Evolutionary conservation across 2,888 invertebrate genomes (phyloP).

Genomic region (Phragmatobia fuliginosa): DNA sequence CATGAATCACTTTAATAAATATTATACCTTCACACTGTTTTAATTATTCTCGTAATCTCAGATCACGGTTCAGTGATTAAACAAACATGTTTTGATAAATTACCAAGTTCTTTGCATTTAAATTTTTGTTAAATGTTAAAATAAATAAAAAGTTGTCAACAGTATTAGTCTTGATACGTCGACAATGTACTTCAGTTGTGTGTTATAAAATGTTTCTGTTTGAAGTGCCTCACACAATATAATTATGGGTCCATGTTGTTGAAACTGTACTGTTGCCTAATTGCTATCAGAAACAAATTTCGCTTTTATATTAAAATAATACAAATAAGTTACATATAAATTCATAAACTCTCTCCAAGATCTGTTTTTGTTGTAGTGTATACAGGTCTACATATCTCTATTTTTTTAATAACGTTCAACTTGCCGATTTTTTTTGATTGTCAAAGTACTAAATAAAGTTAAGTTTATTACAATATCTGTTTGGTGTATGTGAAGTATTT

Average conservation of each 20-base stretch:
- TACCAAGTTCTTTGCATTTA: neutral
- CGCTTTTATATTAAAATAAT: too few relatives aligned
- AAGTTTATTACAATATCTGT: too few relatives aligned
- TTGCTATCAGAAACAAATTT: neutral
- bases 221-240: neutral
- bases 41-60: constrained; percentile 1
- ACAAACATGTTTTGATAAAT: constrained; percentile 4
- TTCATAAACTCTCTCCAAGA: too few relatives aligned
- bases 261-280: neutral
- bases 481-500: too few relatives aligned
- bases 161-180: neutral
- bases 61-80: constrained; percentile 11
- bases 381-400: neutral
- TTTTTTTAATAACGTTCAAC: neutral
- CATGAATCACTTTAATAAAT: neutral
- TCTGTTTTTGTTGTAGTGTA: too few relatives aligned
- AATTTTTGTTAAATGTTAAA: neutral
- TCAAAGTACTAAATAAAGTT: too few relatives aligned
- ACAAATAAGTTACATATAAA: too few relatives aligned
- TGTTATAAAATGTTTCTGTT: neutral
- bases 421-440: neutral
- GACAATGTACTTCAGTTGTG: constrained; percentile 5
- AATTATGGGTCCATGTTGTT: neutral
- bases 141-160: neutral
- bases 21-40: neutral